These are phyloP conservation scores for Cataglyphis hispanica DNA, from an alignment of 1,140 invertebrate genomes.

Conservation along the genomic window DNA sequence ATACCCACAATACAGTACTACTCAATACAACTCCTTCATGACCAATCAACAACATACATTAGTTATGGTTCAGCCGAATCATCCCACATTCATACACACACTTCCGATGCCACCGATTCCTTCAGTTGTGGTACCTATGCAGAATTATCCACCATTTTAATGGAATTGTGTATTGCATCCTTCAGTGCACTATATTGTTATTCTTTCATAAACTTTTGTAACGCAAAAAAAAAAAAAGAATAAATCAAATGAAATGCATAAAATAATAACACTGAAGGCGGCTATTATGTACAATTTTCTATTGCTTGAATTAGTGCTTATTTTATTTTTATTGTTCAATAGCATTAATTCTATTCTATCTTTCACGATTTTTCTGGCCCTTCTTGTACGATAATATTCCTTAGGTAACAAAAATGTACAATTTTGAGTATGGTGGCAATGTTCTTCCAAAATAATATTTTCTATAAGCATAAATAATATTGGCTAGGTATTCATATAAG, in stretches of 20 bases:
- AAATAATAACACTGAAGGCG: conserved; percentile 78
- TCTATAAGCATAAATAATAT: conserved; percentile 45
- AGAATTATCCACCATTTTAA: conserved; percentile 74
- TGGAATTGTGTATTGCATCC: conserved; percentile 71
- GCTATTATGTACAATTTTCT: conserved; percentile 76
- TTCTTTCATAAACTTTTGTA: conserved; percentile 67
- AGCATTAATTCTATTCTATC: conserved; percentile 68
- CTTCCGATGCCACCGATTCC: conserved; percentile 70
- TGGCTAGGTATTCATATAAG: conserved; percentile 45
- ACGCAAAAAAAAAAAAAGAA: conserved; percentile 64
- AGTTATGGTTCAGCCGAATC: conserved; percentile 73
- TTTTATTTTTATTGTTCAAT: conserved; percentile 78
- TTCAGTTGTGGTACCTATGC: conserved; percentile 69
- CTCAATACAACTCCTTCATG: conserved; percentile 76
- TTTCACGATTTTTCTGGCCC: conserved; percentile 60
- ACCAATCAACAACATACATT: conserved; percentile 77
- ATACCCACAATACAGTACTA: conserved; percentile 77
- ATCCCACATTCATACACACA: conserved; percentile 74
- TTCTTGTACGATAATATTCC: conserved; percentile 65
- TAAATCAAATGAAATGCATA: conserved; percentile 68
- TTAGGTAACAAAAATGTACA: conserved; percentile 21
- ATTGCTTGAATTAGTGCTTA: conserved; percentile 82
- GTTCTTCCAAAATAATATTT: conserved; percentile 56
- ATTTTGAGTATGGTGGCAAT: conserved; percentile 59
- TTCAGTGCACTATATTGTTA: conserved; percentile 65